Evolutionary conservation across 2,113 vertebrate species (phyloP), one percentile per base, ranked within the genome.

Genomic region (Sprattus sprattus): DNA sequence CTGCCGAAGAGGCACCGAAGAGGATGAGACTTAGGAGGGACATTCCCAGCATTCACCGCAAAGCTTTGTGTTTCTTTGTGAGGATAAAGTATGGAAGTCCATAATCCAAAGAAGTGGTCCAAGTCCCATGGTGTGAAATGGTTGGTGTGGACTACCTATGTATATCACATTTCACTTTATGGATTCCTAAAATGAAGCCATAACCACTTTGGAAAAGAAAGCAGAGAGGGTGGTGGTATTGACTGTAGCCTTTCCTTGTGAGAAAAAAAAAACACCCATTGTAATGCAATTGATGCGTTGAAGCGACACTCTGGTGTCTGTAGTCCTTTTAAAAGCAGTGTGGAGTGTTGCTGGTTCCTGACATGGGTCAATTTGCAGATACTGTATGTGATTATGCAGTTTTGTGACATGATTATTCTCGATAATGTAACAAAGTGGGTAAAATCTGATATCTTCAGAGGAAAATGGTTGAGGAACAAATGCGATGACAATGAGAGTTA

Each of bases 371-470:
- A 78, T 78, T 78, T 78, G 71, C 71, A 78, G 71, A 78, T 78
- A 18, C 10, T 39, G 32, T 78, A 78, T 11, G 28, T 39, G 71
- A 78, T 78, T 78, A 78, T 11, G 28, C 71, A 78, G 32, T 39
- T 16, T 32, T 32, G 71, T 64, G 71, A 78, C 71, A 78, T 78
- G 28, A 39, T 78, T 78, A 78, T 32, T 16, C 25, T 39, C 44
- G 71, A 78, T 78, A 78, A 78, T 78, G 71, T 32, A 16, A 13
- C 71, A 39, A 15, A 78, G 28, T 16, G 71, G 71, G 28, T 78
- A 78, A 78, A 78, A 78, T 10, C 71, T 78, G 71, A 78, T 78
- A 78, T 39, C 71, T 32, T 39, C 71, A 44, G 71, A 78, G 71
- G 71, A 39, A 78, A 78, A 39, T 4, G 11, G 2, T 44, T 78